phyloP scores from a whole-genome alignment of 2,888 invertebrate genomes.

The Scaptomyza tumidula region DNA sequence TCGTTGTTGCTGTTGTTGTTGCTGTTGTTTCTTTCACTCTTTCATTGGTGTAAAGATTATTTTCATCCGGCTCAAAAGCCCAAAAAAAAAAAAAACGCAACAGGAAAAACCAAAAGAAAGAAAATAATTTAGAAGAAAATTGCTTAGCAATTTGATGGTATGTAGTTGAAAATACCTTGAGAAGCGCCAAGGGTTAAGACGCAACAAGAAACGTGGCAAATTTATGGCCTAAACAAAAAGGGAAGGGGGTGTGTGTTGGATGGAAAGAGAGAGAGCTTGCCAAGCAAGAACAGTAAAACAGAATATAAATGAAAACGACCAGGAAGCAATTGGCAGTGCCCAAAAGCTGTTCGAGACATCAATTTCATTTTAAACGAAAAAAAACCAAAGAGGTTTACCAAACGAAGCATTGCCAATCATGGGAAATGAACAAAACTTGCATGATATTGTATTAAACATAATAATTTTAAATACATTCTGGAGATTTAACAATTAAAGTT shows the following conservation, averaged over 20 bases:
- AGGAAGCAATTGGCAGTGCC: conserved; percentile 13
- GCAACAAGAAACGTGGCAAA: conserved; percentile 36
- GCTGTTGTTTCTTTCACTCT: neutral
- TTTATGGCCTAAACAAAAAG: conserved; percentile 38
- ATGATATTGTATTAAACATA: too few relatives aligned
- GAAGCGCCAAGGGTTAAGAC: too few relatives aligned
- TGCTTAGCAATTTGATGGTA: conserved; percentile 46
- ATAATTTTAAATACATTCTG: too few relatives aligned
- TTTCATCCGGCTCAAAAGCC: conserved; percentile 27
- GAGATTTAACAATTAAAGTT: too few relatives aligned
- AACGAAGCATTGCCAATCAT: too few relatives aligned
- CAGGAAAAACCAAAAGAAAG: conserved; percentile 36
- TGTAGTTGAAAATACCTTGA: conserved; percentile 39
- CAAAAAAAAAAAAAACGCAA: conserved; percentile 18
- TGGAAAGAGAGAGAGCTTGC: neutral
- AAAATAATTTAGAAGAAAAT: conserved; percentile 35
- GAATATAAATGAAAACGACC: neutral
- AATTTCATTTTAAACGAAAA: neutral
- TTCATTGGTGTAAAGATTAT: conserved; percentile 29
- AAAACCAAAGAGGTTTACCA: too few relatives aligned
- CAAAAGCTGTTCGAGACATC: conserved; percentile 14
- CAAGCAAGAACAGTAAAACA: neutral
- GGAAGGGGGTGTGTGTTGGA: neutral
- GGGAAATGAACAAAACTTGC: too few relatives aligned
- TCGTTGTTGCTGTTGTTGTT: neutral